These are phyloP conservation scores for Leucoptera coffeella DNA, from an alignment of 2,888 invertebrate species.

Conservation along the genomic window DNA sequence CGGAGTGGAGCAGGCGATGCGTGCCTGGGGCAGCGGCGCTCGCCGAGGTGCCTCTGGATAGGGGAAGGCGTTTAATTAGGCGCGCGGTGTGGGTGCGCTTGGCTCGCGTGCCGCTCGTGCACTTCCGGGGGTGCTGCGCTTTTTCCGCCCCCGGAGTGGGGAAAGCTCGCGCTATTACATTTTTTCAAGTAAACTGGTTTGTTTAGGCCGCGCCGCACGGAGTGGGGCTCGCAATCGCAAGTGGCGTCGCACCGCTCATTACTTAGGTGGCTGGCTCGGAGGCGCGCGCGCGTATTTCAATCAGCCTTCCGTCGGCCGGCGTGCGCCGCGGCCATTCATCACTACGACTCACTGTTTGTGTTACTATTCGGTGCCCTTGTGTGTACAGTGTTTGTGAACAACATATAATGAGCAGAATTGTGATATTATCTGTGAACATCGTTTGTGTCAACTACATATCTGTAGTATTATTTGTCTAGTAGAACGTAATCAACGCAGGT, in stretches of 20 bases:
- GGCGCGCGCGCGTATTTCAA: conserved; percentile 26
- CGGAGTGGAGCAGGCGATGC: no score
- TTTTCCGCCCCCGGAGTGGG: conserved; percentile 21
- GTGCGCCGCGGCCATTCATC: conserved; percentile 1
- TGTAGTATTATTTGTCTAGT: no score
- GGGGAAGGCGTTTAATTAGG: conserved; percentile 40
- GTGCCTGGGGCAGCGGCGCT: no score
- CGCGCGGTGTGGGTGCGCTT: conserved; percentile 37
- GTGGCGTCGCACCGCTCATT: conserved; percentile 42
- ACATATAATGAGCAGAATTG: no score
- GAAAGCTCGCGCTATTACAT: conserved; percentile 44
- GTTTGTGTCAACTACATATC: no score
- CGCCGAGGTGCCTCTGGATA: no score
- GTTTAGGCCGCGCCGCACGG: conserved; percentile 37
- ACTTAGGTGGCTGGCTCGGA: conserved; percentile 26
- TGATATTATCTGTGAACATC: no score
- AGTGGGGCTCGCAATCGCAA: conserved; percentile 49
- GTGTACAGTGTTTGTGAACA: no score
- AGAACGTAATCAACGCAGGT: no score
- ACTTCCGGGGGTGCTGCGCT: conserved; percentile 45
- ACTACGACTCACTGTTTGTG: not conserved
- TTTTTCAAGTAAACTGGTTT: conserved; percentile 53
- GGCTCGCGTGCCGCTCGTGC: conserved; percentile 42
- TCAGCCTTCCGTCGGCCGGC: not conserved
- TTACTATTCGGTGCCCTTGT: no score